A percentile compares a stretch with the other conserved stretches of the same genome.
Evolutionary conservation across 2,113 vertebrate species (phyloP).

Genomic region (Salminus brasiliensis): DNA sequence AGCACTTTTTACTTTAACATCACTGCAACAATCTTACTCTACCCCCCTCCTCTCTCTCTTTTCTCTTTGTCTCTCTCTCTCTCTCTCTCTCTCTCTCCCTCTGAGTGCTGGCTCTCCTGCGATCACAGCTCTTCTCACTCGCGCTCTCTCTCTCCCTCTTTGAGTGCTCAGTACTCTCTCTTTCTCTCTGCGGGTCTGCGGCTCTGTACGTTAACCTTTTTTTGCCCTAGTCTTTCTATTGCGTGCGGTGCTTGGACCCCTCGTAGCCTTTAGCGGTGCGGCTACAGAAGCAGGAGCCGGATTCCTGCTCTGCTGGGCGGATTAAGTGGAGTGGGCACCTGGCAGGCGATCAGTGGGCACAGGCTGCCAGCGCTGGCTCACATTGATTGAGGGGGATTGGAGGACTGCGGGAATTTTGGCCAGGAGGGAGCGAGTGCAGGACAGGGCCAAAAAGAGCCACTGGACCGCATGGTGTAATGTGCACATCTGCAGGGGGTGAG

Average conservation of each 20-base stretch:
- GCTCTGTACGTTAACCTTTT: constrained; percentile 18
- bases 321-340: constrained; percentile 55
- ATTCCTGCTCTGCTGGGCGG: constrained; percentile 48
- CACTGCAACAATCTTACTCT: constrained; percentile 52
- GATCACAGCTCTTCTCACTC: constrained; percentile 41
- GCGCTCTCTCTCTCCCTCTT: constrained; percentile 8
- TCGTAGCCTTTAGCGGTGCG: constrained; percentile 14
- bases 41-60: constrained; percentile 36
- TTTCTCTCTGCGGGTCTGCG: constrained; percentile 24
- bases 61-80: neutral
- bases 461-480: constrained; percentile 45
- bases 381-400: constrained; percentile 43
- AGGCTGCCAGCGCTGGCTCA: constrained; percentile 24
- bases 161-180: constrained; percentile 5
- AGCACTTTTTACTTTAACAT: constrained; percentile 41
- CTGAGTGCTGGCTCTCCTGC: constrained; percentile 21
- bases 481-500: constrained; percentile 37
- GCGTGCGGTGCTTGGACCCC: constrained; percentile 19
- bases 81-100: constrained; percentile 32
- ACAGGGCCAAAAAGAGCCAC: constrained; percentile 40
- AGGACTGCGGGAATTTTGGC: constrained; percentile 42
- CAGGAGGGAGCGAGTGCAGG: constrained; percentile 12
- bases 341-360: constrained; percentile 39
- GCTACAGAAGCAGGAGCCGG: constrained; percentile 22
- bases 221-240: no score